Conservation (phyloP, 1,140 invertebrate genomes). For the Bombus breviceps region DNA sequence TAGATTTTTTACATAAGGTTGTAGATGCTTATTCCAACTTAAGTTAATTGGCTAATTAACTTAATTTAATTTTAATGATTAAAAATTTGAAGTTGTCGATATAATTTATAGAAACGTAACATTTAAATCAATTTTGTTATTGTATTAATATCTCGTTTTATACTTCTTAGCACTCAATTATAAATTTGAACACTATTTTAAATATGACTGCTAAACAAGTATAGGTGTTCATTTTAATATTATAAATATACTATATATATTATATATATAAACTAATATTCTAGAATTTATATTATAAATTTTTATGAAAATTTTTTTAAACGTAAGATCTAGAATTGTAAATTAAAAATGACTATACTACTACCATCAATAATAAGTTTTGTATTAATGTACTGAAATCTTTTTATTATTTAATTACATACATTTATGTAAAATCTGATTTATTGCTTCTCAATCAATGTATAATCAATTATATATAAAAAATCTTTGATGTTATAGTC, state of each 20-base stretch:
- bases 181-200: not conserved
- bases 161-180: not conserved
- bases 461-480: not conserved
- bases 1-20: not conserved
- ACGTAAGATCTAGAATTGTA: not conserved
- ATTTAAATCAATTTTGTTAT: too few relatives aligned
- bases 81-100: not conserved
- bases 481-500: not conserved
- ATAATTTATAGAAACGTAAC: not conserved
- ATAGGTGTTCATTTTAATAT: not conserved
- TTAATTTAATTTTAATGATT: not conserved
- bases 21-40: not conserved
- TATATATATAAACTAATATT: too few relatives aligned
- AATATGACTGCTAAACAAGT: not conserved
- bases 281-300: not conserved
- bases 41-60: not conserved
- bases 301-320: not conserved
- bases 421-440: slow-evolving; percentile 7
- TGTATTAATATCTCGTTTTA: too few relatives aligned
- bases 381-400: not conserved
- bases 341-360: not conserved
- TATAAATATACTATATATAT: too few relatives aligned
- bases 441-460: slow-evolving; percentile 28
- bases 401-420: not conserved
- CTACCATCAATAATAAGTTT: not conserved